Evolutionary conservation across 2,797 vertebrate genomes (phyloP).

Genomic region (Sebastes miniatus): DNA sequence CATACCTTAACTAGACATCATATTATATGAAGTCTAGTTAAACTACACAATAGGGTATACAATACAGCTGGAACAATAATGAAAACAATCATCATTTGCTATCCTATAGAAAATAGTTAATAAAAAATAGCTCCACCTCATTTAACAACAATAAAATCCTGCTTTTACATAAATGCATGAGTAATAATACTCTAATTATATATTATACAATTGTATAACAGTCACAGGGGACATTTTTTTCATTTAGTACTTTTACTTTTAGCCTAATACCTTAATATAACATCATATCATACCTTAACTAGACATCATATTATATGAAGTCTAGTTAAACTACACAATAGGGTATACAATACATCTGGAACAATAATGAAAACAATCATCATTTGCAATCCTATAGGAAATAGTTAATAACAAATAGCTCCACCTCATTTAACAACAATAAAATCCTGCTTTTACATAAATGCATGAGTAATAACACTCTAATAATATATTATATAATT

Average conservation of each 20-base stretch:
- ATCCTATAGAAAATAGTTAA: background rate
- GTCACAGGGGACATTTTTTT: background rate
- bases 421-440: background rate
- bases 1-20: too few species aligned
- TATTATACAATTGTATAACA: background rate
- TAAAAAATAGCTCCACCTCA: too few species aligned
- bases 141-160: background rate
- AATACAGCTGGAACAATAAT: too few species aligned
- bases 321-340: background rate
- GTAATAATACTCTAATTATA: background rate
- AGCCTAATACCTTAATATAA: too few species aligned
- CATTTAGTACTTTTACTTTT: too few species aligned
- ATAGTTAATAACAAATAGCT: too few species aligned
- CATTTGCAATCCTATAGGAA: background rate
- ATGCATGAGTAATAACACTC: background rate
- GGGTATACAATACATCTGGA: too few species aligned
- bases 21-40: background rate
- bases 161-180: background rate
- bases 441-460: background rate
- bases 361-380: background rate
- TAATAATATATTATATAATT: background rate
- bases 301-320: background rate
- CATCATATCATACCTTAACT: too few species aligned
- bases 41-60: background rate
- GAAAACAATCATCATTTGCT: background rate